Percentiles rank a stretch among this genome's conserved stretches.
phyloP scores from a whole-genome alignment of 2,888 invertebrate genomes.

The Lacanobia oleracea region DNA sequence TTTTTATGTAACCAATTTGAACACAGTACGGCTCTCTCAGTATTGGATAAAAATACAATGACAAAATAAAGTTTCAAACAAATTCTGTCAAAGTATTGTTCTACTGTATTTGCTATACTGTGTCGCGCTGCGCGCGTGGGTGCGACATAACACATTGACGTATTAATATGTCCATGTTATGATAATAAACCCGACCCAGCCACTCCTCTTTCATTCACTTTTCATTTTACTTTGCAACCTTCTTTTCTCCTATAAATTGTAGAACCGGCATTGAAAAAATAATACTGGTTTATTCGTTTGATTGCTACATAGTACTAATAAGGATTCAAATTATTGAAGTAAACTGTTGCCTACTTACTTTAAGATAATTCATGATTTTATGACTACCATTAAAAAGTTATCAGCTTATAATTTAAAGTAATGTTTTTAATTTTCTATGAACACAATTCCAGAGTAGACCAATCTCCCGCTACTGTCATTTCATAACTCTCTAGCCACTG shows the following conservation, averaged over 20 bases:
- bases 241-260: constrained; percentile 33
- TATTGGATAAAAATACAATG: no score
- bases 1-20: no score
- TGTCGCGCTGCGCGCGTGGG: constrained; percentile 61
- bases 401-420: no score
- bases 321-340: neutral
- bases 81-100: neutral
- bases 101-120: constrained; percentile 27
- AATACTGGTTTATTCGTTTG: neutral
- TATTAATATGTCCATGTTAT: constrained; percentile 69
- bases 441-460: neutral
- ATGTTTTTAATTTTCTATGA: neutral
- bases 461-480: neutral
- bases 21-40: no score
- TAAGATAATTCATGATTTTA: no score
- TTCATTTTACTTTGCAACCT: constrained; percentile 54
- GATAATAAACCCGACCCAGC: constrained; percentile 63
- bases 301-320: no score
- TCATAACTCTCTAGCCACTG: neutral
- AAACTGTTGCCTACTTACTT: neutral
- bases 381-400: no score
- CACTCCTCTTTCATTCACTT: constrained; percentile 54
- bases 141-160: constrained; percentile 61
- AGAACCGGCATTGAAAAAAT: neutral
- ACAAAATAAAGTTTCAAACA: neutral